Percentiles rank a stretch among this genome's conserved stretches.
Evolutionary conservation across 2,888 invertebrate species (phyloP).

Genomic region (Synergus itoensis): DNA sequence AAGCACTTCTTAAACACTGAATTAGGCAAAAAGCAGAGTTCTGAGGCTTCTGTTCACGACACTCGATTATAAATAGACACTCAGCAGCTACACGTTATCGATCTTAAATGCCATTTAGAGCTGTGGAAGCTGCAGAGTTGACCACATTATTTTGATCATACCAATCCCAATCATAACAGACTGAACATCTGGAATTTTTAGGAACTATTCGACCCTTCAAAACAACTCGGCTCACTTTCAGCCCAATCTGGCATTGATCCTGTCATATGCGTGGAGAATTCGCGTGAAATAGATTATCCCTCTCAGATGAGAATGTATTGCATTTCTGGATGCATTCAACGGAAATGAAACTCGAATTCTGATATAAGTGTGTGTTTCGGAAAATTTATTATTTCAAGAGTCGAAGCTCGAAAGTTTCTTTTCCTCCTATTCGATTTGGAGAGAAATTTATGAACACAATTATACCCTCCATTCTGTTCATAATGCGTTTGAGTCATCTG

Average conservation of each 20-base stretch:
- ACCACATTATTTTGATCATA: conserved; percentile 21
- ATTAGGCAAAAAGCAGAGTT: conserved; percentile 9
- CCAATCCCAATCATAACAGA: conserved; percentile 13
- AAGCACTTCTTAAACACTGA: neutral
- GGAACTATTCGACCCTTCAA: conserved; percentile 1
- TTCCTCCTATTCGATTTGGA: neutral
- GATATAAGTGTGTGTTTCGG: neutral
- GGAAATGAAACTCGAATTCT: neutral
- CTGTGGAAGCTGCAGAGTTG: conserved; percentile 24
- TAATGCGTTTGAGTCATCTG: neutral
- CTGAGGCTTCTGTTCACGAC: conserved; percentile 8
- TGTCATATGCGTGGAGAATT: neutral
- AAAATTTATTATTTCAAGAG: neutral
- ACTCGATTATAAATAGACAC: conserved; percentile 35
- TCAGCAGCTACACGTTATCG: conserved; percentile 27
- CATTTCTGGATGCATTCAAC: neutral
- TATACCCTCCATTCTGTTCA: neutral
- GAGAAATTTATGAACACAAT: conserved; percentile 5
- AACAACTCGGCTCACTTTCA: conserved; percentile 5
- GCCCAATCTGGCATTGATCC: neutral
- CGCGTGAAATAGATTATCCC: neutral
- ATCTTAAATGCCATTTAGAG: conserved; percentile 32
- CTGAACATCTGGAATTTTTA: conserved; percentile 33
- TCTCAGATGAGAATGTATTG: neutral
- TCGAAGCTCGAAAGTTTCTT: neutral